Conservation (phyloP, 1,140 invertebrate species). For the Platyura marginata region DNA sequence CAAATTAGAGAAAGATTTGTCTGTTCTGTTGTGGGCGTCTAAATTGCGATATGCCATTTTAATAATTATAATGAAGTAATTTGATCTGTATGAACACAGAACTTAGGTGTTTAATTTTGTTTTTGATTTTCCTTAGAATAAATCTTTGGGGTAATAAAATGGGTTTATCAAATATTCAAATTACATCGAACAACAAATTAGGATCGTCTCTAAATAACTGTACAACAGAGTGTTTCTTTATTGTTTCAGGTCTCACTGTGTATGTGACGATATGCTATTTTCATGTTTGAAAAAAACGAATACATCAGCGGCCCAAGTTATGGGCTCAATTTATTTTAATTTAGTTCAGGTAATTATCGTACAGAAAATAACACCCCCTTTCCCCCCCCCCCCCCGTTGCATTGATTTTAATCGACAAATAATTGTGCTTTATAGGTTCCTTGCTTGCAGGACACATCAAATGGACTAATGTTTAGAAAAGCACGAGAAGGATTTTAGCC, state of each 20-base stretch:
- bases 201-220: no score
- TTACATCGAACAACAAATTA: no score
- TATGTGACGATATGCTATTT: slow-evolving; percentile 64
- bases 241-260: slow-evolving; percentile 50
- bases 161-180: no score
- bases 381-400: not conserved
- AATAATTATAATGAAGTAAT: no score
- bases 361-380: not conserved
- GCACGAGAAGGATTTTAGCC: slow-evolving; percentile 28
- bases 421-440: slow-evolving; percentile 24
- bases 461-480: slow-evolving; percentile 24
- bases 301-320: slow-evolving; percentile 45
- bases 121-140: no score
- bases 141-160: no score
- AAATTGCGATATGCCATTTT: no score
- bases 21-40: no score
- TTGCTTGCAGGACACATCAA: slow-evolving; percentile 43
- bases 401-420: not conserved
- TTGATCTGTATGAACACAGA: no score
- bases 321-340: slow-evolving; percentile 81
- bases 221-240: no score
- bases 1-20: no score
- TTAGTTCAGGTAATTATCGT: slow-evolving; percentile 35
- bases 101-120: no score
- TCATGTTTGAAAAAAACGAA: slow-evolving; percentile 57